Conservation (phyloP, 92 coral and sea anemone species). For the Desmophyllum pertusum region DNA sequence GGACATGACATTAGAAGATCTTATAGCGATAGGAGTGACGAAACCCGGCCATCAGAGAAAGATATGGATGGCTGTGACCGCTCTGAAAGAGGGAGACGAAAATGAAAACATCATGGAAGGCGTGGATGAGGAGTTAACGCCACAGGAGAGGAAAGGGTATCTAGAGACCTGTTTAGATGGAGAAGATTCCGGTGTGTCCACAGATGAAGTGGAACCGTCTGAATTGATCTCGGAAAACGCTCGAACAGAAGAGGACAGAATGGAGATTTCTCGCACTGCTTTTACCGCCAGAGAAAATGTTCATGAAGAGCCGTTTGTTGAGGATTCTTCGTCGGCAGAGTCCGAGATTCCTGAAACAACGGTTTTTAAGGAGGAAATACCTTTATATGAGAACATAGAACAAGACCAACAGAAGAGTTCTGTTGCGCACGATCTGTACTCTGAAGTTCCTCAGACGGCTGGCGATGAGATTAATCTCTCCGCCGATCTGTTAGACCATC, state of each 20-base stretch:
- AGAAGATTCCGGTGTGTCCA: constrained; percentile 49
- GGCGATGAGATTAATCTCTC: not conserved
- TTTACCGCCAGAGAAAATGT: not conserved
- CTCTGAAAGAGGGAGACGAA: constrained; percentile 52
- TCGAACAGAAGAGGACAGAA: constrained; percentile 27
- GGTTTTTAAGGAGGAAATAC: not conserved
- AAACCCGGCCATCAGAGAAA: constrained; percentile 94
- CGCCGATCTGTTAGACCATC: not conserved
- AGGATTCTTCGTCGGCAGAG: constrained; percentile 32
- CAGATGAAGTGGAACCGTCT: constrained; percentile 40
- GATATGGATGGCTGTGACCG: constrained; percentile 85
- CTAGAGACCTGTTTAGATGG: constrained; percentile 67
- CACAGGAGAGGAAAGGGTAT: constrained; percentile 38
- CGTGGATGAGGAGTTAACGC: constrained; percentile 7
- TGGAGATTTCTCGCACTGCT: constrained; percentile 27
- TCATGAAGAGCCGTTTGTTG: constrained; percentile 19
- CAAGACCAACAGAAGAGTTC: not conserved
- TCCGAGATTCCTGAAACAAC: constrained; percentile 31
- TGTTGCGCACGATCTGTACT: not conserved
- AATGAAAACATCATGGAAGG: constrained; percentile 31
- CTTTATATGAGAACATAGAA: not conserved
- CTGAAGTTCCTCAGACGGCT: not conserved
- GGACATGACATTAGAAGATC: constrained; percentile 88
- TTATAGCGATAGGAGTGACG: constrained; percentile 85
- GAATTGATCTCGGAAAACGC: constrained; percentile 16